These are phyloP conservation scores for Zaprionus camerounensis DNA, from an alignment of 1,140 invertebrate species.

Conservation along the genomic window DNA sequence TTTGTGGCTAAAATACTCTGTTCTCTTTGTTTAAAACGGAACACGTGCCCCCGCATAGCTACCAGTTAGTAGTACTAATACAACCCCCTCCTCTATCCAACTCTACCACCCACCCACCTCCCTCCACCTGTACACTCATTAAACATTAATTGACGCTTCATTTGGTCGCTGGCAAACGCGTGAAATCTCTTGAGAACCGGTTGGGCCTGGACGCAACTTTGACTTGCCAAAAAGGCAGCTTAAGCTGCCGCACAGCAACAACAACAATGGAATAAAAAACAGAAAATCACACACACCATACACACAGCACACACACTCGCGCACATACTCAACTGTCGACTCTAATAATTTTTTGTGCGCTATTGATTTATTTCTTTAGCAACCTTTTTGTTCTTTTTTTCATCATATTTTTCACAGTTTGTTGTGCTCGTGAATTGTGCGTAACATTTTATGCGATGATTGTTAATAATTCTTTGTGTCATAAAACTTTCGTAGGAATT, in stretches of 20 bases:
- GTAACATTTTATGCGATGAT: constrained; percentile 58
- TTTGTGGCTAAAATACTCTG: neutral
- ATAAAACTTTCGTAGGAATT: constrained; percentile 48
- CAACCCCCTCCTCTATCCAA: neutral
- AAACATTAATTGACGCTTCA: constrained; percentile 77
- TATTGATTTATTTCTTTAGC: constrained; percentile 81
- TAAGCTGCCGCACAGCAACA: neutral
- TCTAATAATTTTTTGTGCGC: constrained; percentile 69
- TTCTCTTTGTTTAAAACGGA: constrained; percentile 15
- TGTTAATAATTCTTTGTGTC: constrained; percentile 43
- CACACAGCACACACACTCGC: constrained; percentile 35
- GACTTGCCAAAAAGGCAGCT: constrained; percentile 47
- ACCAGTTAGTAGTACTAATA: constrained; percentile 7
- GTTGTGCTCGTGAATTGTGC: constrained; percentile 36
- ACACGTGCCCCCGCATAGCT: constrained; percentile 48
- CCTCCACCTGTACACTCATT: constrained; percentile 44
- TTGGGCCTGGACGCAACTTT: constrained; percentile 45
- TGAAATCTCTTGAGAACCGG: constrained; percentile 80
- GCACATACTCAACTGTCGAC: constrained; percentile 62
- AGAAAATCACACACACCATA: constrained; percentile 39
- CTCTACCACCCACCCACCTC: neutral
- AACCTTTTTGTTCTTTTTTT: constrained; percentile 38
- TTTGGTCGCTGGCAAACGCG: constrained; percentile 60
- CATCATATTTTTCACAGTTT: constrained; percentile 44
- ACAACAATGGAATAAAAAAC: constrained; percentile 21